Percentiles rank a stretch among this genome's conserved stretches.
phyloP scores from a whole-genome alignment of 2,113 vertebrate species.

The Malurus elegans region DNA sequence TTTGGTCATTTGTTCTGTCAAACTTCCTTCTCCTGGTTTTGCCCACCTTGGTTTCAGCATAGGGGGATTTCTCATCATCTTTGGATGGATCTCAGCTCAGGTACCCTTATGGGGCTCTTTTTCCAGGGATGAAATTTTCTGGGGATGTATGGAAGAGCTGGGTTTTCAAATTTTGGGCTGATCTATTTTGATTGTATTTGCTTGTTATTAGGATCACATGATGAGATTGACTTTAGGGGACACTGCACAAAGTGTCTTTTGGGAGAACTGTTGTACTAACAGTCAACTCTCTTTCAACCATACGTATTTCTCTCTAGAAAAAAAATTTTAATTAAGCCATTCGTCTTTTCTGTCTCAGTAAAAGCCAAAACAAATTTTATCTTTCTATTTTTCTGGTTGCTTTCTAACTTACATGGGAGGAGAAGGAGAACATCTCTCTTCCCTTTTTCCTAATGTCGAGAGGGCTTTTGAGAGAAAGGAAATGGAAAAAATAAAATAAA shows the following conservation, averaged over 20 bases:
- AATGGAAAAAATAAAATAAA: background rate
- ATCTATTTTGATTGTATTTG: background rate
- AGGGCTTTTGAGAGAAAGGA: background rate
- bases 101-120: background rate
- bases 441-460: background rate
- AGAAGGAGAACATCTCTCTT: background rate
- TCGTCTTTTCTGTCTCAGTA: background rate
- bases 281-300: background rate
- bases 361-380: background rate
- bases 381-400: background rate
- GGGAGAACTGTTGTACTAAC: background rate
- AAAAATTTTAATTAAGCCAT: background rate
- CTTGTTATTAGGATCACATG: background rate
- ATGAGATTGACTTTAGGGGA: background rate
- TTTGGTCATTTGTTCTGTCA: background rate
- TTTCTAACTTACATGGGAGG: background rate
- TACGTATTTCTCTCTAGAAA: background rate
- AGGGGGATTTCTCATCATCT: background rate
- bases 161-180: background rate
- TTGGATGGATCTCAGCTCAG: background rate
- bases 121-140: background rate
- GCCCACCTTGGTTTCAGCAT: background rate
- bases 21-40: background rate
- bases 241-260: background rate
- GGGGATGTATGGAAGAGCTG: background rate